A percentile compares a stretch with the other conserved stretches of the same genome.
These are phyloP conservation scores for Gerris lacustris DNA, from an alignment of 2,888 invertebrate species.

Conservation along the genomic window DNA sequence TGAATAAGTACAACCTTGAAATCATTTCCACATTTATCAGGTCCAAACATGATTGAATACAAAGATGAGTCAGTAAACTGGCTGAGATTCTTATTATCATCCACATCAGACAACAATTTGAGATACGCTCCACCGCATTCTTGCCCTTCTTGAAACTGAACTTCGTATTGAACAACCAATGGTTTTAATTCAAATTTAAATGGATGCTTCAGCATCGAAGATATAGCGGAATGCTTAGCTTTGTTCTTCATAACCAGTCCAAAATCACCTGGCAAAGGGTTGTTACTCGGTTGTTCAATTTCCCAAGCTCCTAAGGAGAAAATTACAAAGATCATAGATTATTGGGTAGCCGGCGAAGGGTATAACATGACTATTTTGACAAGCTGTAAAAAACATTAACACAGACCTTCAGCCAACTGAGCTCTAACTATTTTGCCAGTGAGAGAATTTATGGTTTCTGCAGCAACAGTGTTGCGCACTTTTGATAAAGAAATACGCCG, in stretches of 20 bases:
- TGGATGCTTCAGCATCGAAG: conserved; percentile 49
- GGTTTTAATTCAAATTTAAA: conserved; percentile 38
- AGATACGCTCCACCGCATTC: conserved; percentile 98
- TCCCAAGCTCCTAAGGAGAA: conserved; percentile 45
- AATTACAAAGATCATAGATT: too few relatives aligned
- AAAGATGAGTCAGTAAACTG: conserved; percentile 90
- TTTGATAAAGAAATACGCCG: too few relatives aligned
- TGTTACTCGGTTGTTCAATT: conserved; percentile 62
- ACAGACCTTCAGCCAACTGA: too few relatives aligned
- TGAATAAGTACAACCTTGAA: conserved; percentile 67
- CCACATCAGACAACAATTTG: conserved; percentile 71
- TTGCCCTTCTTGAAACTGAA: conserved; percentile 86
- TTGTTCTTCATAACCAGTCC: conserved; percentile 84
- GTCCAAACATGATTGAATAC: conserved; percentile 99
- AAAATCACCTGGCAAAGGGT: conserved; percentile 67
- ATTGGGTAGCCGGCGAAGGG: too few relatives aligned
- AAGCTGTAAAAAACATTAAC: too few relatives aligned
- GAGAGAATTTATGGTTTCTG: too few relatives aligned
- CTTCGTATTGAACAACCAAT: conserved; percentile 83
- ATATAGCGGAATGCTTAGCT: conserved; percentile 70
- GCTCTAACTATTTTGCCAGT: too few relatives aligned
- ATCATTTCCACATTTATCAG: conserved; percentile 96
- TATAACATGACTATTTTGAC: too few relatives aligned
- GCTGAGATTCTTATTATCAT: conserved; percentile 52
- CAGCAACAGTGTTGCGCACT: too few relatives aligned